Evolutionary conservation across 2,888 invertebrate species (phyloP).

Genomic region (Platyscelio sp.): DNA sequence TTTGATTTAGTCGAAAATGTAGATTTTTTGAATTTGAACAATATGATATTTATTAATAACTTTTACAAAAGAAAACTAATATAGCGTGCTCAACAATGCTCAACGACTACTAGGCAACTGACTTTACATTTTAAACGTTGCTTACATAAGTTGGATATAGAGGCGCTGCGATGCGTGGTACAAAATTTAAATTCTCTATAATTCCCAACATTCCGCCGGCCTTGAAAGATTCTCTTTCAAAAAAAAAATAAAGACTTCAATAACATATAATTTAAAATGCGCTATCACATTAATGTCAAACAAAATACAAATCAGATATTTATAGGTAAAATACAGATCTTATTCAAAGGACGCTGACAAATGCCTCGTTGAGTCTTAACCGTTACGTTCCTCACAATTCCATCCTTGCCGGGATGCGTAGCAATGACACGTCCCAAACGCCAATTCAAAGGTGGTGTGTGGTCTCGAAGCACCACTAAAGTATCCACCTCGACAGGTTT

Average conservation of each 20-base stretch:
- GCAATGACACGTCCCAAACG: constrained; percentile 9
- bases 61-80: too few species aligned
- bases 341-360: background rate
- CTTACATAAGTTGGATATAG: too few species aligned
- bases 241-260: background rate
- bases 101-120: too few species aligned
- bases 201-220: background rate
- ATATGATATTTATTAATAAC: too few species aligned
- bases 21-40: too few species aligned
- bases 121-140: too few species aligned
- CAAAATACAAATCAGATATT: background rate
- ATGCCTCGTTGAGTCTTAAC: background rate
- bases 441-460: constrained; percentile 27
- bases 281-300: background rate
- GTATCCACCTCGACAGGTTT: too few species aligned
- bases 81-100: too few species aligned
- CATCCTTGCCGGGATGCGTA: constrained; percentile 4
- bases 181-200: background rate
- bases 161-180: too few species aligned
- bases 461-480: background rate
- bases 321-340: background rate
- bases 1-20: too few species aligned
- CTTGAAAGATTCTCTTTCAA: background rate
- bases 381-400: background rate
- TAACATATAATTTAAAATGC: background rate